Percentiles rank a stretch among this genome's conserved stretches.
Conservation (phyloP, 2,113 vertebrate genomes). For the Hippocampus abdominalis region DNA sequence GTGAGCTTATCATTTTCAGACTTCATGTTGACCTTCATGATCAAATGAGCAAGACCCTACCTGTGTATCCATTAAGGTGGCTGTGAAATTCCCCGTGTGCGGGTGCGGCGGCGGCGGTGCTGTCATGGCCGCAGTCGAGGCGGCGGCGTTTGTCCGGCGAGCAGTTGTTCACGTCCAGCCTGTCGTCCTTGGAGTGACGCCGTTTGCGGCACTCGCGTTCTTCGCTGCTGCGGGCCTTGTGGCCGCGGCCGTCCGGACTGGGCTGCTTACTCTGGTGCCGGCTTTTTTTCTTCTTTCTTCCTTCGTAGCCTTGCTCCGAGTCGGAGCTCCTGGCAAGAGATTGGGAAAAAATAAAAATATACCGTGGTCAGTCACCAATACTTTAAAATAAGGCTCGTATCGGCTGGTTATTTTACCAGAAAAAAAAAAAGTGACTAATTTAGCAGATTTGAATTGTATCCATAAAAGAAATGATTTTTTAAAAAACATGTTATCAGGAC, state of each 20-base stretch:
- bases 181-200: conserved; percentile 25
- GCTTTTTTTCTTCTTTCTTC: conserved; percentile 83
- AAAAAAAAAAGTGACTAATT: too few species aligned
- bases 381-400: too few species aligned
- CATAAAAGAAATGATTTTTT: too few species aligned
- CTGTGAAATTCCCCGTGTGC: conserved; percentile 17
- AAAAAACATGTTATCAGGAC: too few species aligned
- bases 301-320: conserved; percentile 63
- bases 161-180: not conserved
- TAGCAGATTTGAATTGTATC: too few species aligned
- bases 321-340: conserved; percentile 66
- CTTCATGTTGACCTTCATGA: not conserved
- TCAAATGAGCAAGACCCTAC: conserved; percentile 29
- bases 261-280: conserved; percentile 68
- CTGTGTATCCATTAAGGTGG: conserved; percentile 58
- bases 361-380: too few species aligned
- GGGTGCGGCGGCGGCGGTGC: conserved; percentile 6
- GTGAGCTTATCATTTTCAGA: not conserved
- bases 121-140: not conserved
- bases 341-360: not conserved
- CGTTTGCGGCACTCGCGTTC: conserved; percentile 59
- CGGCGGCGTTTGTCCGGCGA: conserved; percentile 27
- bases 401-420: too few species aligned
- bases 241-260: conserved; percentile 22
- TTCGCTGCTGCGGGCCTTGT: conserved; percentile 36